Conservation (phyloP, 1,140 invertebrate species). For the Globodera rostochiensis region DNA sequence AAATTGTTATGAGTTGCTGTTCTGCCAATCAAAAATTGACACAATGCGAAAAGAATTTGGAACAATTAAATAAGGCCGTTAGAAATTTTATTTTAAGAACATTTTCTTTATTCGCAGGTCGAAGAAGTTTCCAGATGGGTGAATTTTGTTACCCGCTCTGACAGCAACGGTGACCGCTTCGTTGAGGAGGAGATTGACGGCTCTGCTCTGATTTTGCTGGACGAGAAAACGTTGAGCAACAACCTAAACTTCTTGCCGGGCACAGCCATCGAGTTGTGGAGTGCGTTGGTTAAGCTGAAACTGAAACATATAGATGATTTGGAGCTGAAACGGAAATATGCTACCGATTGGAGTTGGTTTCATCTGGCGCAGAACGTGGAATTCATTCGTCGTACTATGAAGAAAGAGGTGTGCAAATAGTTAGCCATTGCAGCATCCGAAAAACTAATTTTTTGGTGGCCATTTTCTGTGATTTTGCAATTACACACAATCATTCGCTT, state of each 20-base stretch:
- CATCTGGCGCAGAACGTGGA: background rate
- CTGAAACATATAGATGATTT: no score
- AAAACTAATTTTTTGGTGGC: no score
- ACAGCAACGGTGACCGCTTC: constrained; percentile 25
- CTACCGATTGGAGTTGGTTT: no score
- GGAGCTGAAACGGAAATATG: constrained; percentile 9
- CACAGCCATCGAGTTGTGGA: constrained; percentile 26
- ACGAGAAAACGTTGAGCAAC: constrained; percentile 30
- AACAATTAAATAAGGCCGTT: background rate
- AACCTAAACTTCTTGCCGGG: constrained; percentile 34
- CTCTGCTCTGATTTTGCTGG: constrained; percentile 14
- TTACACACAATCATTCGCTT: no score
- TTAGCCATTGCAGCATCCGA: no score
- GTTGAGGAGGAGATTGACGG: constrained; percentile 39
- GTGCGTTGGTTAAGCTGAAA: constrained; percentile 2
- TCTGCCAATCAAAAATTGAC: no score
- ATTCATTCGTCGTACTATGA: background rate
- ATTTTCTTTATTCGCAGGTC: constrained; percentile 7
- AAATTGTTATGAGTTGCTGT: no score
- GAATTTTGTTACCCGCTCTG: constrained; percentile 29
- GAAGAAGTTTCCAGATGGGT: constrained; percentile 34
- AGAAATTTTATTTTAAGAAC: background rate
- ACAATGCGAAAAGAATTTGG: no score
- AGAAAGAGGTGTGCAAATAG: background rate
- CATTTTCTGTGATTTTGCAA: no score